Conservation (phyloP, 2,888 invertebrate genomes). For the Erebia ligea region DNA sequence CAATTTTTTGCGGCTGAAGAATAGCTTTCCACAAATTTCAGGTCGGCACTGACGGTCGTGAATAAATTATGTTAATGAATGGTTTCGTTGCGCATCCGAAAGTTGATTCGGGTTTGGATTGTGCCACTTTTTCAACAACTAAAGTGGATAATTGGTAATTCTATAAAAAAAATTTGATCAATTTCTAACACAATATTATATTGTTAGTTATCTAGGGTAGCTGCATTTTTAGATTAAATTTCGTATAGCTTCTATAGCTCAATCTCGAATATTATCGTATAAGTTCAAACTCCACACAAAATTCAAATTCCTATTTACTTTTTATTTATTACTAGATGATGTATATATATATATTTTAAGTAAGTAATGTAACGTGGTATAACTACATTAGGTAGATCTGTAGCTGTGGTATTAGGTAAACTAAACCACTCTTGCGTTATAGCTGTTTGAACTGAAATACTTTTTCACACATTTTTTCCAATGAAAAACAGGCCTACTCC, state of each 20-base stretch:
- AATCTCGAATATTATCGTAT: too few relatives aligned
- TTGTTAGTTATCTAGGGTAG: too few relatives aligned
- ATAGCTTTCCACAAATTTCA: slow-evolving; percentile 77
- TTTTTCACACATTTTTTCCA: background rate
- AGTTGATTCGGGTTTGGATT: slow-evolving; percentile 67
- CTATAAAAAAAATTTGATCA: background rate
- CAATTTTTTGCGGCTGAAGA: slow-evolving; percentile 73
- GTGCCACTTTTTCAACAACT: slow-evolving; percentile 64
- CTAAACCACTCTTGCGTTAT: too few relatives aligned
- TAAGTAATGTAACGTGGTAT: too few relatives aligned
- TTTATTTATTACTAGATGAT: too few relatives aligned
- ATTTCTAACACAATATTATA: background rate
- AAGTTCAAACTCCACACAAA: fast-evolving
- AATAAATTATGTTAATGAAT: slow-evolving; percentile 82
- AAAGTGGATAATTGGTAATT: slow-evolving; percentile 30
- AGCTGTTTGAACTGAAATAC: background rate
- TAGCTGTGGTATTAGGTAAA: too few relatives aligned
- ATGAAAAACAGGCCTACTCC: background rate
- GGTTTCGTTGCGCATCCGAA: slow-evolving; percentile 75
- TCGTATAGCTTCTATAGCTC: too few relatives aligned
- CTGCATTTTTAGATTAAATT: too few relatives aligned
- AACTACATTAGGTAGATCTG: too few relatives aligned
- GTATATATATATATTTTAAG: too few relatives aligned
- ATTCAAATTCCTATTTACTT: too few relatives aligned
- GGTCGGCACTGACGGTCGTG: slow-evolving; percentile 76